Percentiles rank a stretch among this genome's conserved stretches.
These are phyloP conservation scores for Deladenus siricidicola DNA, from an alignment of 2,888 invertebrate species.

Conservation along the genomic window DNA sequence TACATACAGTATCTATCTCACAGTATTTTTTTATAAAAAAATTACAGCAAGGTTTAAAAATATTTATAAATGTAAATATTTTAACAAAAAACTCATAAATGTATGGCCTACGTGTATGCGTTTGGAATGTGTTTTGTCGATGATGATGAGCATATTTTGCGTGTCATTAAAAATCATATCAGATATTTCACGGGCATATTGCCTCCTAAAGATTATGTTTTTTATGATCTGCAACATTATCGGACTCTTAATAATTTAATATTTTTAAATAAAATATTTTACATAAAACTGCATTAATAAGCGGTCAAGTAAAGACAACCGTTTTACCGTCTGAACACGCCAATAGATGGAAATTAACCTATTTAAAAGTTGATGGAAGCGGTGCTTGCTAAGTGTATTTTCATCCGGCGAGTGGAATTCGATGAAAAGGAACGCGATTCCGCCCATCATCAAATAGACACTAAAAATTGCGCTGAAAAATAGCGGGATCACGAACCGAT, in stretches of 20 bases:
- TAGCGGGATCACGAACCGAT: too few species aligned
- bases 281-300: background rate
- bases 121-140: conserved; percentile 43
- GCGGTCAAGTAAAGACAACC: too few species aligned
- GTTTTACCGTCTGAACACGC: too few species aligned
- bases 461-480: too few species aligned
- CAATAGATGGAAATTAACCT: conserved; percentile 24
- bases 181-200: conserved; percentile 39
- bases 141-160: conserved; percentile 44
- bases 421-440: conserved; percentile 38
- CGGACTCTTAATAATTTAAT: too few species aligned
- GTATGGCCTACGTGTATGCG: conserved; percentile 38
- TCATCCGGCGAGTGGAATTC: conserved; percentile 39
- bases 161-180: conserved; percentile 48
- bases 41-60: too few species aligned
- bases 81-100: too few species aligned
- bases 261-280: background rate
- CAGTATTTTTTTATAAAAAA: too few species aligned
- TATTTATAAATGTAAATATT: too few species aligned
- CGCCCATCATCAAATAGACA: conserved; percentile 39
- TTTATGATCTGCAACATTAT: background rate
- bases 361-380: conserved; percentile 34
- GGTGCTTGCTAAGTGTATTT: conserved; percentile 30
- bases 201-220: conserved; percentile 28
- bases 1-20: too few species aligned